Base-by-base conservation (phyloP, 2,888 invertebrate genomes). In the Diadromus collaris region DNA sequence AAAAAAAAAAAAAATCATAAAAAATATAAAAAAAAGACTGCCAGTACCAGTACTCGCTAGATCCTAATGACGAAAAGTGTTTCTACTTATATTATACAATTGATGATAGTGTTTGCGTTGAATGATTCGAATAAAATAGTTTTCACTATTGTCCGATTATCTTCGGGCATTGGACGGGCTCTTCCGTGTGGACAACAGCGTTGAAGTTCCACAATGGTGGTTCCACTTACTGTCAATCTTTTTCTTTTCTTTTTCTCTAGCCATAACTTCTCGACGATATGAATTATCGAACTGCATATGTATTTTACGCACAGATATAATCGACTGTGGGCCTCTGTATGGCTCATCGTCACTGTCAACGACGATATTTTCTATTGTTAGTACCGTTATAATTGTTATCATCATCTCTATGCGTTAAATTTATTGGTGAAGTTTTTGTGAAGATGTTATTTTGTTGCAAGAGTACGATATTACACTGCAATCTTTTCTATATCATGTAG, bases 21-120 rank as follows among this genome's bases (percentile, higher is more conserved):
- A 72, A 71, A 44, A 38, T 51, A 38, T 38, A 5, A 56, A 51
- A 64, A 70, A 56, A 79, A 80, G 77, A 80, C 76, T 80, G 78
- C 73, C 44, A 46, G 72, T 75, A 73, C 68, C 58, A 29, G 24
- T 56, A 72, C 48, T 76, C 72, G 72, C 60, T 58, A 69, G 79
- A 63, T 70, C 51, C 69, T 54, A 60, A 61, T 63, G 58, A 72
- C 69, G 58, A 32, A 44, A 70, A 74, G 19, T 41, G 27, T 58
- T 69, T 38, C 41, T 70, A 74, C 41, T 16, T 51, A 64, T 16
- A 27, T 58, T 61, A 64, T 46, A 32, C 46, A 44, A 21, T 58
- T 24, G 56, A 44, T n/a, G 51, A 24, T 56, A 27, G 21, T 56
- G 41, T 65, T 73, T 56, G 51, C 54, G 32, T 46, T 46, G 63